Base-by-base conservation (phyloP, 2,797 vertebrate species). In the Anomalospiza imberbis region DNA sequence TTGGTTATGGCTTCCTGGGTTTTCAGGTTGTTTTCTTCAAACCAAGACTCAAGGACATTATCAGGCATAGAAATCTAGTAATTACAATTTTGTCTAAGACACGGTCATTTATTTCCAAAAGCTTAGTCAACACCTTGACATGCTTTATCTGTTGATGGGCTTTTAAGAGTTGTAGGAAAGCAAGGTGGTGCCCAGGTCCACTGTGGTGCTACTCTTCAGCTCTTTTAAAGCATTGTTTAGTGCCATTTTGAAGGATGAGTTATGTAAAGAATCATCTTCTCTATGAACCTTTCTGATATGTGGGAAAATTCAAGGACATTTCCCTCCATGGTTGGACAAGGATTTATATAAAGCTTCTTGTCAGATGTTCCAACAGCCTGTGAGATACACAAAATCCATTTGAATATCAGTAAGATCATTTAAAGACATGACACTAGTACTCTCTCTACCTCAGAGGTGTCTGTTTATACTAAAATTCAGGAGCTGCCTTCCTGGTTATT, bases 401-500 rank as follows among this genome's bases (percentile, higher is more conserved):
- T 81, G 63, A 88, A 31, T 70, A 79, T 90, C 55, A 74, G 48
- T 50, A 73, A 95, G 84, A 78, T 74, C 29, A 82, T 88, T 84
- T 67, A 53, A 80, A 75, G 67, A 51, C 3, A 4, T 61, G 44
- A 60, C 7, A 40, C 19, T 68, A 65, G 31, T 63, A 34, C 0
- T n/a, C 8, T 25, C 20, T 61, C 42, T 7, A 25, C 34, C 38
- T 94, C 51, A 87, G 55, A 92, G 48, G 48, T 71, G 42, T 70
- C n/a, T 34, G 51, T 82, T 77, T 57, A 93, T 80, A 55, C 45
- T 65, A 84, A 90, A 93, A 71, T 36, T 93, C 82, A 68, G 76
- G 61, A 94, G 82, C 65, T 95, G 54, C 50, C 84, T 91, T 94
- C 85, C 78, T 53, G 28, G 31, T 61, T 93, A 32, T 83, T 91